Evolutionary conservation across 1,140 invertebrate species (phyloP), one percentile per base, ranked within the genome.

Genomic region (Zaprionus ghesquierei): DNA sequence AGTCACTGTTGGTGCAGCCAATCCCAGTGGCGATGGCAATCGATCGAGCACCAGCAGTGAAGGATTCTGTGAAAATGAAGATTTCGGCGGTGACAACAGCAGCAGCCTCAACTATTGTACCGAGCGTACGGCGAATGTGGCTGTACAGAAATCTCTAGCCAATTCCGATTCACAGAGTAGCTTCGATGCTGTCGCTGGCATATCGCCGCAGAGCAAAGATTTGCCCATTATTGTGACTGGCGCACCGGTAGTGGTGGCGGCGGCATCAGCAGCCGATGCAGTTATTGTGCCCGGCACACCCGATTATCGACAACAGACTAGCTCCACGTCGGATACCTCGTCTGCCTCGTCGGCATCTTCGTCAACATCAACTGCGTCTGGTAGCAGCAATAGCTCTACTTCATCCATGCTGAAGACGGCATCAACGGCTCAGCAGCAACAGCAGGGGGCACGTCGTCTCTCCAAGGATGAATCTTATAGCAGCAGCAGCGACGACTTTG

Each of bases 21-120:
- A 33, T 46, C 49, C 56, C 23, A 55, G 51, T 1, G 80, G 62
- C 13, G 96, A 97, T 91, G 97, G 97, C 6, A 98, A 98, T 92
- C 94, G 97, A 49, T 98, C 97, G 58, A 98, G 97, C 90, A 96
- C 98, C 18, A 98, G 97, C 75, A 98, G 97, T 77, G 98, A 99
- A 93, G 98, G 98, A 33, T 99, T 99, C 91, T 98, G 98, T 92
- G 97, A 98, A 92, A 98, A 98, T 89, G 96, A 97, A 69, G 95
- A 95, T 65, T 96, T 97, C 78, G 95, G 94, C 8, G 92, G 79
- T 3, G 91, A 92, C 53, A 92, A 86, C 50, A 92, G 87, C 54
- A 91, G 91, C 46, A 91, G 91, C 25, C 90, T 90, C 54, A 90
- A 91, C 55, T 87, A 91, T 41, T 87, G 86, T 53, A 73, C 81